Evolutionary conservation across 2,113 vertebrate species (phyloP).

Genomic region (Thalassoma bifasciatum): DNA sequence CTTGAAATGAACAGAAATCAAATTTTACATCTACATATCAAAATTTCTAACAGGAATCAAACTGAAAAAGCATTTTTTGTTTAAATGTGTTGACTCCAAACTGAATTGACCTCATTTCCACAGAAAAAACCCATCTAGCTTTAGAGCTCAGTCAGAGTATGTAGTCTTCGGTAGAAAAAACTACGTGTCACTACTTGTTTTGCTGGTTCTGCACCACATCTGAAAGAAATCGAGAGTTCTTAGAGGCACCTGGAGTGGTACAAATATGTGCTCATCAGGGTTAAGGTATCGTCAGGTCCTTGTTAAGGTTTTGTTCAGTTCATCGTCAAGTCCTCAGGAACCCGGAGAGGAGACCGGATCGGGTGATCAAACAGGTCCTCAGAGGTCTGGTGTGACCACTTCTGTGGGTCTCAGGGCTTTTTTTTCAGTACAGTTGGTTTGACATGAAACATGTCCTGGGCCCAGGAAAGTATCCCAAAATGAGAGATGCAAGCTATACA

Average conservation of each 20-base stretch:
- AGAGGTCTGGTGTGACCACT: conserved; percentile 45
- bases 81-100: conserved; percentile 39
- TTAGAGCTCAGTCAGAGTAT: conserved; percentile 68
- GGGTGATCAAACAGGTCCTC: conserved; percentile 53
- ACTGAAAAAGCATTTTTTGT: not conserved
- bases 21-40: conserved; percentile 28
- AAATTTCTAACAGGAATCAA: conserved; percentile 42
- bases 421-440: conserved; percentile 38
- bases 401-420: conserved; percentile 28
- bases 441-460: conserved; percentile 55
- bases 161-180: conserved; percentile 74
- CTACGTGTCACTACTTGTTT: conserved; percentile 79
- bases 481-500: conserved; percentile 50
- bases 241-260: conserved; percentile 82
- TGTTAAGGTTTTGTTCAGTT: conserved; percentile 72
- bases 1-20: conserved; percentile 14
- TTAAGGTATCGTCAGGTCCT: conserved; percentile 78
- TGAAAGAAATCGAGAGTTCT: conserved; percentile 78
- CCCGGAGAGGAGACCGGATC: conserved; percentile 53
- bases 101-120: conserved; percentile 69
- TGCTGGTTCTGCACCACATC: conserved; percentile 81
- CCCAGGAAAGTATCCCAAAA: conserved; percentile 53
- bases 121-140: conserved; percentile 44
- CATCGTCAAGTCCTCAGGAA: conserved; percentile 71
- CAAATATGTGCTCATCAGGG: conserved; percentile 83